A percentile compares a stretch with the other conserved stretches of the same genome.
These are phyloP conservation scores for Halichoerus grypus DNA, from an alignment of 2,113 vertebrate species.

Conservation along the genomic window DNA sequence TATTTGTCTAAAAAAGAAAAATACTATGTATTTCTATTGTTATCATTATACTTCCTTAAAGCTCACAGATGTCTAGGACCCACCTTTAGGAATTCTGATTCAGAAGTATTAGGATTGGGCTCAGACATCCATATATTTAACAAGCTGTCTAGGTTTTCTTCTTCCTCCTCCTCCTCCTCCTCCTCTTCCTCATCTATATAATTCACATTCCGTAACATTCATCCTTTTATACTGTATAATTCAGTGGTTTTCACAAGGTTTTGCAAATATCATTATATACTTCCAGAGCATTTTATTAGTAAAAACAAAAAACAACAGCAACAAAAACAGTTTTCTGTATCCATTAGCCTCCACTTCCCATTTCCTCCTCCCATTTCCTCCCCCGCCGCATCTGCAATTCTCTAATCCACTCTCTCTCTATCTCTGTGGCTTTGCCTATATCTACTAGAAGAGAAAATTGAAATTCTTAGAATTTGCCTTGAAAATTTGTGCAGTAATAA, in stretches of 20 bases:
- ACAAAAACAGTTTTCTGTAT: background rate
- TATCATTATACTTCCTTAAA: background rate
- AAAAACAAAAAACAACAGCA: background rate
- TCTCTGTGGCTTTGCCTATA: background rate
- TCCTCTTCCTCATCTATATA: background rate
- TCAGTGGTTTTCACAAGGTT: background rate
- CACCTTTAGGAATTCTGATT: background rate
- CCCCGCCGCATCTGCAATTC: background rate
- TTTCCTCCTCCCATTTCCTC: background rate
- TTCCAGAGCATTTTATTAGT: background rate
- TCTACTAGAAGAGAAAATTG: background rate
- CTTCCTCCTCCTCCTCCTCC: background rate
- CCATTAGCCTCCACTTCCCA: background rate
- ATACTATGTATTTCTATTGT: background rate
- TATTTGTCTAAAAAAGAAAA: background rate
- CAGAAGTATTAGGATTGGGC: background rate
- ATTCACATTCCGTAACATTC: background rate
- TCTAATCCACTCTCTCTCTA: background rate
- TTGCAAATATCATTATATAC: background rate
- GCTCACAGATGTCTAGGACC: background rate
- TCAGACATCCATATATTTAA: background rate
- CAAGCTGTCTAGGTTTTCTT: background rate
- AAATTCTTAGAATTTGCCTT: background rate
- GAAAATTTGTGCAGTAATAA: background rate
- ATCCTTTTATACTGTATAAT: background rate